Evolutionary conservation across 2,797 vertebrate species (phyloP).

Genomic region (Rhabdomys pumilio): DNA sequence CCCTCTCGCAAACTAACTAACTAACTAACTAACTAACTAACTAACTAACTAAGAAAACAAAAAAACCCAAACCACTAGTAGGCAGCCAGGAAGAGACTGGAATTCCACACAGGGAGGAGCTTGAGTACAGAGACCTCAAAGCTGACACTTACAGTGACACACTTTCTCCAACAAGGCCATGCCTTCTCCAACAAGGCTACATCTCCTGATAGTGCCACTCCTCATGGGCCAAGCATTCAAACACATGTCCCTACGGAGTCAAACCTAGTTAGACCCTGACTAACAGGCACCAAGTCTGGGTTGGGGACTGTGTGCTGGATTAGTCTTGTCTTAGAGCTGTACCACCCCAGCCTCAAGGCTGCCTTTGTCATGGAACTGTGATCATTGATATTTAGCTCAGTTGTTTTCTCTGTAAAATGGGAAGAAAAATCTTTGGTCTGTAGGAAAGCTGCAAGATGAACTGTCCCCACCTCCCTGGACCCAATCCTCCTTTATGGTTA

Average conservation of each 20-base stretch:
- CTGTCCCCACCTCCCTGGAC: background rate
- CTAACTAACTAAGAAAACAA: too few relatives aligned
- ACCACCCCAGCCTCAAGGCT: background rate
- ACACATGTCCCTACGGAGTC: too few relatives aligned
- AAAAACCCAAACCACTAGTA: background rate
- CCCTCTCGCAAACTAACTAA: background rate
- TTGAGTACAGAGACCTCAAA: background rate
- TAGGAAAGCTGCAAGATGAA: background rate
- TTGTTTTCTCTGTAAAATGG: background rate
- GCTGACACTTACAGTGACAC: too few relatives aligned
- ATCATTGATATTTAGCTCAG: background rate
- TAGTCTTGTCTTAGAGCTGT: background rate
- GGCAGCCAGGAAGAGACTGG: background rate
- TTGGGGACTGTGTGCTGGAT: background rate
- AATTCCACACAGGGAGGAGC: too few relatives aligned
- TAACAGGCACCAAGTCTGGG: rapidly evolving
- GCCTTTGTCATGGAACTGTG: background rate
- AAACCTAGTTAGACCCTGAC: background rate
- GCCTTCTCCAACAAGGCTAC: background rate
- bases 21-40: too few relatives aligned
- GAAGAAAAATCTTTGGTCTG: background rate
- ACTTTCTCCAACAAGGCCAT: too few relatives aligned
- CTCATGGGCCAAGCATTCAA: too few relatives aligned
- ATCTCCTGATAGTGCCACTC: background rate
- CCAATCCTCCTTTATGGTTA: background rate